phyloP scores from a whole-genome alignment of 2,888 invertebrate species.

The Aromia moschata region DNA sequence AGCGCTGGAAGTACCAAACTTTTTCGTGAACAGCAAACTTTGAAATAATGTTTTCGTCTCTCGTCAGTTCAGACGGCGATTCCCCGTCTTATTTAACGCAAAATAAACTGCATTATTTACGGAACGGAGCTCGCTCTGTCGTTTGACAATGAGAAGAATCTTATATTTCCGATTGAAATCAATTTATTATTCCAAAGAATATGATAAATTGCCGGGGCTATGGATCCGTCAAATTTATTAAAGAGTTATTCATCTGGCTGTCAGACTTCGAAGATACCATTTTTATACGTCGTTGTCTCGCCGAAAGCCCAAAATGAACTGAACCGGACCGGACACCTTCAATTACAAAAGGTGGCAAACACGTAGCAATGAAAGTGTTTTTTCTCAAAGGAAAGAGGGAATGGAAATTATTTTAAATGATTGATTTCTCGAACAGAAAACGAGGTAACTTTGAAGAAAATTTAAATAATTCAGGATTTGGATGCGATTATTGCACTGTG shows the following conservation, averaged over 20 bases:
- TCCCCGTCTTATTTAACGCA: background rate
- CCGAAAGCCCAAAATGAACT: too few relatives aligned
- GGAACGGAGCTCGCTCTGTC: conserved; percentile 4
- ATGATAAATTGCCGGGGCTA: conserved; percentile 9
- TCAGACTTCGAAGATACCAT: conserved; percentile 13
- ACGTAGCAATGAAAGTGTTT: too few relatives aligned
- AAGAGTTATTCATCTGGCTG: conserved; percentile 29
- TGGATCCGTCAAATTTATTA: conserved; percentile 27
- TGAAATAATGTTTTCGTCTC: background rate
- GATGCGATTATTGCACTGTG: too few relatives aligned
- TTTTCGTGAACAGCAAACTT: conserved; percentile 2
- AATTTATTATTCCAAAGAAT: conserved; percentile 24
- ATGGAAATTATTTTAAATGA: too few relatives aligned
- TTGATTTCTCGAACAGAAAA: too few relatives aligned
- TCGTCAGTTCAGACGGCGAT: background rate
- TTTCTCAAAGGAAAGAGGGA: too few relatives aligned
- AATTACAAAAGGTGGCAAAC: too few relatives aligned
- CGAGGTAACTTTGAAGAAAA: too few relatives aligned
- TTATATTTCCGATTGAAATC: too few relatives aligned
- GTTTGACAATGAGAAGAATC: too few relatives aligned
- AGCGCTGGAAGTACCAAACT: background rate
- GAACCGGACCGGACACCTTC: too few relatives aligned
- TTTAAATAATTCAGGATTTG: too few relatives aligned
- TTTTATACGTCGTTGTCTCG: conserved; percentile 15
- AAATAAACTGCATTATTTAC: conserved; percentile 15